Base-by-base conservation (phyloP, 2,888 invertebrate species). In the Tetropium fuscum region DNA sequence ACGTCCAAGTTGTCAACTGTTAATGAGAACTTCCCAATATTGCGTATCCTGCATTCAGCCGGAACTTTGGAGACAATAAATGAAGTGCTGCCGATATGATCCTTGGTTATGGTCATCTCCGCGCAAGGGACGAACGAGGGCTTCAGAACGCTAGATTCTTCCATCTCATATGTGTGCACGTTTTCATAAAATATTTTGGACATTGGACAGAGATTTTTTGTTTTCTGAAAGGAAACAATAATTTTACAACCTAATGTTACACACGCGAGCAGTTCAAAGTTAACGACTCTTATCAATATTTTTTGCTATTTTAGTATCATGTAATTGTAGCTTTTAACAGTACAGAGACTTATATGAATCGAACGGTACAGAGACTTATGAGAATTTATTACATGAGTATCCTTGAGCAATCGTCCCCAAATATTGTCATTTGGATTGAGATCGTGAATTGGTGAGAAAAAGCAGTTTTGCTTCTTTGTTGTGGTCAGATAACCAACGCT, bases 111-210 rank as follows among this genome's bases (percentile, higher is more conserved):
- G 1, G 38, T 44, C 0, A 63, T 34, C 45, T 65, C 64, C 0
- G 63, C 69, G n/a, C 66, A 63, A 0, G 60, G 48, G 13, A 64
- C 57, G 43, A 75, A 75, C 0, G 72, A 69, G 2, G 74, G 53
- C 30, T 62, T 69, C 2, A 69, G 27, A 0, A 74, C 64, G 0
- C 43, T 48, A 10, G 63, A 67, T 53, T 72, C 72, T 34, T 71
- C 59, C 27, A 64, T 43, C 53, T 72, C 66, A 1, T 43, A 30
- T 0, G 71, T 73, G 40, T 70, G 64, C 2, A 69, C 49, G 40
- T 75, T 68, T 45, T 74, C 68, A 55, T 70, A 74, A 15, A 66
- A 62, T n/a, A 72, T 68, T 32, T 54, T 61, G 2, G 58, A 63
- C 18, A 49, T 68, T 11, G 65, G 66, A 22, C 65, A 69, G 5